Percentiles rank a stretch among this genome's conserved stretches.
These are phyloP conservation scores for Stichopus chloronotus DNA, from an alignment of 35 echinoderm and acorn worm species.

Conservation along the genomic window DNA sequence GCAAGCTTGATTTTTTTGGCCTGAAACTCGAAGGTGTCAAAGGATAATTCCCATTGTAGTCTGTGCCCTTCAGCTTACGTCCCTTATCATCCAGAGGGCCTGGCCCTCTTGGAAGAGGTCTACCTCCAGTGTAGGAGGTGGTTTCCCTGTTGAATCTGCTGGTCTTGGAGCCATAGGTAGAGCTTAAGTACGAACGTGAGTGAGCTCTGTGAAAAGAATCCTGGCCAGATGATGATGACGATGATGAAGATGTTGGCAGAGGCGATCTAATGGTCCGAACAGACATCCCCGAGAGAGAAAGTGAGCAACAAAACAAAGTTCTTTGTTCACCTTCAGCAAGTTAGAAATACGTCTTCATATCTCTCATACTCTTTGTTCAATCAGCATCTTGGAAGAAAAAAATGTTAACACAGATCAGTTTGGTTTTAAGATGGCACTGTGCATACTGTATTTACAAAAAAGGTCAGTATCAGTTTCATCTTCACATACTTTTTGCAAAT, in stretches of 20 bases:
- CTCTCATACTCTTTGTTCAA: no score
- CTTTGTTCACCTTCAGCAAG: not conserved
- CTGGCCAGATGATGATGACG: not conserved
- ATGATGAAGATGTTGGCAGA: not conserved
- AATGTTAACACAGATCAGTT: no score
- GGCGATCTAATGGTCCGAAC: conserved; percentile 44
- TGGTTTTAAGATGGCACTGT: no score
- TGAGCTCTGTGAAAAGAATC: conserved; percentile 18
- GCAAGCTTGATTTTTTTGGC: conserved; percentile 51
- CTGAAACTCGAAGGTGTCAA: conserved; percentile 27
- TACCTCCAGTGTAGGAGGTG: not conserved
- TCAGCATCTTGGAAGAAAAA: no score
- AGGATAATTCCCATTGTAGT: conserved; percentile 20
- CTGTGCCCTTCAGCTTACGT: conserved; percentile 17
- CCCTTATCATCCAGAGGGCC: conserved; percentile 59
- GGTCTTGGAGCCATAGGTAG: not conserved
- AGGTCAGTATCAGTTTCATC: no score
- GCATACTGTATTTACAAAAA: no score
- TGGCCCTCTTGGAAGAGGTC: conserved; percentile 48
- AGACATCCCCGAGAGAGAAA: conserved; percentile 19
- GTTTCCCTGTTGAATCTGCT: conserved; percentile 38
- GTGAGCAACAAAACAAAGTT: not conserved
- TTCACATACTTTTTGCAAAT: no score
- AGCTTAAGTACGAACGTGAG: not conserved
- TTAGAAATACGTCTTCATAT: not conserved